Conservation (phyloP, 2,113 vertebrate genomes). For the Perognathus longimembris region DNA sequence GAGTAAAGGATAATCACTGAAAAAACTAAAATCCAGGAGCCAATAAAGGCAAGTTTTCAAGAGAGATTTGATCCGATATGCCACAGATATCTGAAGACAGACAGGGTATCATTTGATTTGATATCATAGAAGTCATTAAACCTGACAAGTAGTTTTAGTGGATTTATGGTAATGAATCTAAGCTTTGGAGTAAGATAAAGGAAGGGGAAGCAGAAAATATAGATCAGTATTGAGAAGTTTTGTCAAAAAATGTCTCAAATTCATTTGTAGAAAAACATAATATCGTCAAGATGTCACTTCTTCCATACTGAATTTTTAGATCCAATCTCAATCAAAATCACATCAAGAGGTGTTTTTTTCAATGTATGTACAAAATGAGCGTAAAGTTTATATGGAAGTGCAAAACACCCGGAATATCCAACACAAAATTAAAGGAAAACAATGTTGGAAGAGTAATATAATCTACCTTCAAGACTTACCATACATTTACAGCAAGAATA, state of each 20-base stretch:
- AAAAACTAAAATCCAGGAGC: neutral
- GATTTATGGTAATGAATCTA: neutral
- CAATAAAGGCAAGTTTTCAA: neutral
- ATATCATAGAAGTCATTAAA: slow-evolving; percentile 8
- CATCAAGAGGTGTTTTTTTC: neutral
- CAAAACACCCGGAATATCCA: neutral
- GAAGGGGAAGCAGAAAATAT: neutral
- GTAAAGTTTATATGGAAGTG: neutral
- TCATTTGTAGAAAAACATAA: neutral
- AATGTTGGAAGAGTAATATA: neutral
- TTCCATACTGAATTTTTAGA: neutral
- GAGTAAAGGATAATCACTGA: neutral
- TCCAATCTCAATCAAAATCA: neutral
- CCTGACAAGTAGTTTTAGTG: neutral
- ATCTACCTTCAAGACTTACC: neutral
- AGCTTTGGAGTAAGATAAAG: neutral
- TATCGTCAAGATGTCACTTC: neutral
- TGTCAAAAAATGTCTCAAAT: neutral
- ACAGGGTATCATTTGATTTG: neutral
- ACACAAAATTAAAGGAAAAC: neutral
- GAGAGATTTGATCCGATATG: neutral
- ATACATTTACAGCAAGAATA: neutral
- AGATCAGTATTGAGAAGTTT: neutral
- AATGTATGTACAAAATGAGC: neutral
- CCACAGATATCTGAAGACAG: neutral